phyloP scores from a whole-genome alignment of 2,113 vertebrate species.

The Penelope pileata region DNA sequence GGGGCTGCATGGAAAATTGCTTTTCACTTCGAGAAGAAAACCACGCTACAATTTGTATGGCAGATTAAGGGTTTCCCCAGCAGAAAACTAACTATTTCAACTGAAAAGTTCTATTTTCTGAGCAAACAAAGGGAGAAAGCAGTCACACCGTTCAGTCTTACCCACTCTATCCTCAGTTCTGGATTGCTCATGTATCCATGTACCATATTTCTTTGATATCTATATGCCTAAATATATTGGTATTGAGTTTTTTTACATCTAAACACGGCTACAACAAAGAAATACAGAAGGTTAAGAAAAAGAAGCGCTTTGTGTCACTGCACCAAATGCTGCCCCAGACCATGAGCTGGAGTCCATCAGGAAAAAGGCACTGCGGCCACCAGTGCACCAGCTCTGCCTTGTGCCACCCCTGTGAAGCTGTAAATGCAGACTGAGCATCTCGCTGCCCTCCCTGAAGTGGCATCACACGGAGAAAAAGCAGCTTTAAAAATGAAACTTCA shows the following conservation, averaged over 20 bases:
- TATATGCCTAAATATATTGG: not conserved
- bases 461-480: not conserved
- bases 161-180: not conserved
- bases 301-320: not conserved
- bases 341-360: not conserved
- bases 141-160: not conserved
- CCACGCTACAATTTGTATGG: not conserved
- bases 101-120: not conserved
- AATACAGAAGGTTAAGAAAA: not conserved
- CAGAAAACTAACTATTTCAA: not conserved
- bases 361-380: not conserved
- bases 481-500: slow-evolving; percentile 18
- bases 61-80: not conserved
- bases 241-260: not conserved
- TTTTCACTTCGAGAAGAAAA: not conserved
- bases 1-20: not conserved
- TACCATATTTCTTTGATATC: not conserved
- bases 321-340: not conserved
- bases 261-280: not conserved
- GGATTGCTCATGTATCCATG: not conserved
- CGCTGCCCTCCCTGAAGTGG: not conserved
- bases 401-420: not conserved
- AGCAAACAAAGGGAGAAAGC: not conserved
- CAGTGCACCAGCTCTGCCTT: not conserved
- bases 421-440: not conserved